These are phyloP conservation scores for Eilema griseolum DNA, from an alignment of 2,888 invertebrate genomes.

Conservation along the genomic window DNA sequence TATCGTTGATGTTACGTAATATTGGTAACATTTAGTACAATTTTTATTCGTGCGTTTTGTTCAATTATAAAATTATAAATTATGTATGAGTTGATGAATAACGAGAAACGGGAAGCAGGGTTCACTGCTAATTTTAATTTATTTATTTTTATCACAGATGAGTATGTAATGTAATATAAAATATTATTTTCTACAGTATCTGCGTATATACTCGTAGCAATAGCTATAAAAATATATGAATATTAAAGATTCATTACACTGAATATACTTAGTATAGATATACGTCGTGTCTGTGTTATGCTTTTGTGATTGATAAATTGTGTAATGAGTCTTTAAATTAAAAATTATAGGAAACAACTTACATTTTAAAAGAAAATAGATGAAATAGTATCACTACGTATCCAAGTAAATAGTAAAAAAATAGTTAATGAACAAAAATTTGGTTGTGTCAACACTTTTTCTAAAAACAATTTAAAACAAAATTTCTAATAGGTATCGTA, in stretches of 20 bases:
- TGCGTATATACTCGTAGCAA: constrained; percentile 15
- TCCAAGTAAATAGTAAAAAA: constrained; percentile 24
- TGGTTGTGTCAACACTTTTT: constrained; percentile 70
- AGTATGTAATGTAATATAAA: not conserved
- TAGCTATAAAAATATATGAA: constrained; percentile 23
- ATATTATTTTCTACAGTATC: not conserved
- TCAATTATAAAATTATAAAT: too few species aligned
- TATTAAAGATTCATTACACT: constrained; percentile 43
- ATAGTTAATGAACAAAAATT: constrained; percentile 49
- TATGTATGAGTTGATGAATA: constrained; percentile 12
- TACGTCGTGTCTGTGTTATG: constrained; percentile 40
- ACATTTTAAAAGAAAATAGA: constrained; percentile 46
- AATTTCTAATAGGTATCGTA: constrained; percentile 53
- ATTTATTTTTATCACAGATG: constrained; percentile 19
- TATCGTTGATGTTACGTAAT: not conserved
- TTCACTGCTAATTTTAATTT: constrained; percentile 52
- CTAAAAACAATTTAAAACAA: constrained; percentile 46
- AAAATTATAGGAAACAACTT: constrained; percentile 29
- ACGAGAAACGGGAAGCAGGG: constrained; percentile 67
- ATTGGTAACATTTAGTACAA: not conserved
- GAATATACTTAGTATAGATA: constrained; percentile 18
- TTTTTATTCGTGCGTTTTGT: too few species aligned
- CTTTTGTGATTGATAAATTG: constrained; percentile 41
- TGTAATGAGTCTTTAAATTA: constrained; percentile 40
- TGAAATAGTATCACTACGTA: constrained; percentile 31